Percentiles rank a stretch among this genome's conserved stretches.
phyloP scores from a whole-genome alignment of 2,888 invertebrate genomes.

The Toxonevra muliebris region DNA sequence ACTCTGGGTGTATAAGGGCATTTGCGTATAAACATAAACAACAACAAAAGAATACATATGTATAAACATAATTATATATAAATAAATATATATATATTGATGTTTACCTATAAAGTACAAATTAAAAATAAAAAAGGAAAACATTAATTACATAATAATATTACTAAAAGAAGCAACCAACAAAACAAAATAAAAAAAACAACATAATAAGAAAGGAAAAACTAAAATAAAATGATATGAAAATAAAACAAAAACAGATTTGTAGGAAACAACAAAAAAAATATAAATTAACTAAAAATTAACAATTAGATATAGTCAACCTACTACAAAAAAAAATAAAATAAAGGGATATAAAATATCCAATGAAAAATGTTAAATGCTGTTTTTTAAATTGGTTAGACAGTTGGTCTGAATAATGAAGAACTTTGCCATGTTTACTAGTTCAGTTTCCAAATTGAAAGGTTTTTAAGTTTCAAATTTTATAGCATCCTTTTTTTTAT shows the following conservation, averaged over 20 bases:
- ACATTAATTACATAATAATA: slow-evolving; percentile 14
- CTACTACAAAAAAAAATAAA: slow-evolving; percentile 28
- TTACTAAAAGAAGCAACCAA: slow-evolving; percentile 4
- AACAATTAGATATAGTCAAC: slow-evolving; percentile 29
- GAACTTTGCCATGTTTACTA: too few species aligned
- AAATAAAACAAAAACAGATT: slow-evolving; percentile 19
- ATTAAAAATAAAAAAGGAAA: slow-evolving; percentile 29
- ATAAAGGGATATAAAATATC: slow-evolving; percentile 30
- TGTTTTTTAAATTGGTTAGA: background rate
- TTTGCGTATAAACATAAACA: slow-evolving; percentile 6
- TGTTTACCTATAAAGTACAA: slow-evolving; percentile 35
- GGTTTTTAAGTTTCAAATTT: too few species aligned
- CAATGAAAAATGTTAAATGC: slow-evolving; percentile 21
- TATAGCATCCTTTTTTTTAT: too few species aligned
- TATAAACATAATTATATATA: background rate
- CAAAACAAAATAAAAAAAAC: slow-evolving; percentile 2
- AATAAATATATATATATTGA: slow-evolving; percentile 24
- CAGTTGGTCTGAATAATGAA: too few species aligned
- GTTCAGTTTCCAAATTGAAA: too few species aligned
- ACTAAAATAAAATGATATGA: slow-evolving; percentile 3
- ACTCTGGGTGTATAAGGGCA: background rate
- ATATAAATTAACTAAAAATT: slow-evolving; percentile 21
- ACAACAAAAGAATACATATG: slow-evolving; percentile 3
- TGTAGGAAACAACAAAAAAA: slow-evolving; percentile 27
- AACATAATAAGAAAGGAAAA: slow-evolving; percentile 7